Evolutionary conservation across 2,888 invertebrate genomes (phyloP), one percentile per base, ranked within the genome.

Genomic region (Pollenia griseotomentosa): DNA sequence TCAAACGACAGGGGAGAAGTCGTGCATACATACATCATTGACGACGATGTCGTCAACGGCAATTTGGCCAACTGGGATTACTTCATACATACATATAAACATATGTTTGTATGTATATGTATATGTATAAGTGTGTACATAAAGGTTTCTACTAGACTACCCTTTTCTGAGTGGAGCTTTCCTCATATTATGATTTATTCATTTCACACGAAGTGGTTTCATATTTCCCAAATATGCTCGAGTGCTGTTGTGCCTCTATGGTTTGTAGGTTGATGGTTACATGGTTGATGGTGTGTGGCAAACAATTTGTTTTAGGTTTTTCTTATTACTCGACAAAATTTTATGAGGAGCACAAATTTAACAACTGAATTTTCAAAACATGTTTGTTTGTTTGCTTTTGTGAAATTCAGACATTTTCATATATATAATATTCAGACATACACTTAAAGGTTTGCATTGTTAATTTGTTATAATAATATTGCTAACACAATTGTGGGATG

Each of bases 121-220:
- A 6, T 33, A 6, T 33, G 33, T 33, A 33, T 33, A 0, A 2
- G 2, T 33, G 33, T 33, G 33, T 33, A 33, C 33, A 33, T 33
- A 33, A 33, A 33, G 33, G 33, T 33, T 33, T 33, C 33, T 33
- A 33, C 33, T 33, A 6, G 33, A 33, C 33, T 33, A 33, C 33
- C 33, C 6, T 33, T 6, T 33, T 33, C 33, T 33, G 33, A 48
- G 23, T 19, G 11, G 66, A 12, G 2, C 19, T 75, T 16, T 46
- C 33, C 42, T 48, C 57, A 55, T 14, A 82, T 82, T 82, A 82
- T 70, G 68, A 74, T 75, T 75, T 75, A 82, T 75, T 68, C 44
- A 74, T 68, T 75, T 75, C 51, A 75, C 66, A 75, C 55, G 42
- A 53, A 61, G 19, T 75, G 59, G 23, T 66, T 59, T 68, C 40